Evolutionary conservation across 2,888 invertebrate species (phyloP), one percentile per base, ranked within the genome.

Genomic region (Falcaria lacertinaria): DNA sequence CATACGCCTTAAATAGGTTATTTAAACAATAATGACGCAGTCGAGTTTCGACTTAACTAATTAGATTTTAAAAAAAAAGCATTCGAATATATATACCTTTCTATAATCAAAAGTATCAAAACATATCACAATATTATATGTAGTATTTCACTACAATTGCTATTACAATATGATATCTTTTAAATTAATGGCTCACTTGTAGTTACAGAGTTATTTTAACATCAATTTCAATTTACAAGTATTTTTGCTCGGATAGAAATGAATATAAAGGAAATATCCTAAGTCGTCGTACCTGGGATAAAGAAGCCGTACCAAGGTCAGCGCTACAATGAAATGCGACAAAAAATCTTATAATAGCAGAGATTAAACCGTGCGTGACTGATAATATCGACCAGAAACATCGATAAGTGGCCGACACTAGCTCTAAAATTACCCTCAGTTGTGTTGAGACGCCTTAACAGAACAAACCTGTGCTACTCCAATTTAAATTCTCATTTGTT

Each of bases 371-470:
- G 43, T 43, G 37, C 39, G 39, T 16, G 43, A 38, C 28, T 34
- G 19, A 19, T 33, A 28, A 15, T 34, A 57, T 65, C 60, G 61
- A 63, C 50, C n/a, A 17, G 47, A 17, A 45, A 37, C 38, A 66
- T 67, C 75, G 74, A 70, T 52, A 57, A 44, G 28, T 15, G 37
- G 11, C 28, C 80, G 67, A 50, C 77, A 59, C 80, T 74, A 60
- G 39, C 50, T 65, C 69, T 71, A 76, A 74, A 74, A 68, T 71
- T 73, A 78, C 57, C 52, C 45, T 61, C 74, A 84, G 81, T 84
- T 60, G 53, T 42, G 54, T 54, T 47, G 51, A 44, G 56, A 60
- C 57, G 51, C 58, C 61, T 50, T 35, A 43, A 45, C 50, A 46
- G 68, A 51, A 47, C 54, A 52, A 59, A 64, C 69, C 57, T 58